Evolutionary conservation across 64 coral and sea anemone genomes (phyloP).

Genomic region (Pachyseris speciosa): DNA sequence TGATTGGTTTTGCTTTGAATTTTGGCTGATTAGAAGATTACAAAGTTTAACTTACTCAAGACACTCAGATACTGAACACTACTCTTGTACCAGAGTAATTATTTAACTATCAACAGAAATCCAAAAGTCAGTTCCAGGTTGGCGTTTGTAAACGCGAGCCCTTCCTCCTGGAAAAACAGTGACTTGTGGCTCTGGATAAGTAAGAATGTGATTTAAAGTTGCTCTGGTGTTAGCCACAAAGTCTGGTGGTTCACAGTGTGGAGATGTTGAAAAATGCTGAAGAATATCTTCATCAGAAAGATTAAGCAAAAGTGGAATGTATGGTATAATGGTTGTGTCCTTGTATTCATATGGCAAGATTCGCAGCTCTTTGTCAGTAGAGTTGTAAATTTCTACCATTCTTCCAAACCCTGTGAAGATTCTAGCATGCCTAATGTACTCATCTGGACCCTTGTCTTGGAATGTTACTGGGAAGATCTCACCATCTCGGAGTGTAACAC

Average conservation of each 20-base stretch:
- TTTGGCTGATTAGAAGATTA: too few relatives aligned
- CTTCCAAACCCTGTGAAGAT: constrained; percentile 57
- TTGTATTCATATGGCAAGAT: constrained; percentile 62
- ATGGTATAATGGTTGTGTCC: not conserved
- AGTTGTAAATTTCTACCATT: constrained; percentile 68
- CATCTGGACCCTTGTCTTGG: constrained; percentile 82
- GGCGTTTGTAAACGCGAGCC: constrained; percentile 60
- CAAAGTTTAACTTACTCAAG: too few relatives aligned
- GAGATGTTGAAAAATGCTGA: constrained; percentile 89
- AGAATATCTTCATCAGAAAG: constrained; percentile 56
- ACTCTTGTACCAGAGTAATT: too few relatives aligned
- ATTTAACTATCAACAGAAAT: not conserved
- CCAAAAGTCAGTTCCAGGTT: constrained; percentile 31
- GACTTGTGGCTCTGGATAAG: constrained; percentile 70
- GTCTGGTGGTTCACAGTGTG: constrained; percentile 90
- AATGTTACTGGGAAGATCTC: constrained; percentile 74
- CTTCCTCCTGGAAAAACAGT: constrained; percentile 82
- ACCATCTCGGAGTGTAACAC: constrained; percentile 62
- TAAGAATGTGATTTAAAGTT: constrained; percentile 63
- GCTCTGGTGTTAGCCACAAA: constrained; percentile 71
- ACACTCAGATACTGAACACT: too few relatives aligned
- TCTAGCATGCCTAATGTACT: constrained; percentile 65
- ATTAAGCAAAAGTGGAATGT: not conserved
- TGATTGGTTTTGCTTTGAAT: too few relatives aligned
- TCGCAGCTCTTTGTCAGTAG: constrained; percentile 33